These are phyloP conservation scores for Podocnemis expansa DNA, from an alignment of 2,113 vertebrate species.

Conservation along the genomic window DNA sequence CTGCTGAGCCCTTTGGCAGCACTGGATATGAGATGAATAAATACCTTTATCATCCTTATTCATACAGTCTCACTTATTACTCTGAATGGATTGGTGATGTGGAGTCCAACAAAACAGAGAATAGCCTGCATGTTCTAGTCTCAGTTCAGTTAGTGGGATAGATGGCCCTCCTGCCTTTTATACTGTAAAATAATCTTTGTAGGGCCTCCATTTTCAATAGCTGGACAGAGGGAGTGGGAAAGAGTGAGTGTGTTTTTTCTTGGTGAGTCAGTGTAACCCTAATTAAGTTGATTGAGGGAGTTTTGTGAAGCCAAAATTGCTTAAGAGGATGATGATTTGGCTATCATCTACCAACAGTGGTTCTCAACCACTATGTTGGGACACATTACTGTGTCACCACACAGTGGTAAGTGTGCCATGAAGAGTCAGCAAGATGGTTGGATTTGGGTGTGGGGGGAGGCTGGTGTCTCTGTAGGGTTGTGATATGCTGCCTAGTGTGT, in stretches of 20 bases:
- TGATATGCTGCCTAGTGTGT: too few species aligned
- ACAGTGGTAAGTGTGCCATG: too few species aligned
- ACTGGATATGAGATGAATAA: conserved; percentile 12
- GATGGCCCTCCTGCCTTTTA: neutral
- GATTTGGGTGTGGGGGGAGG: too few species aligned
- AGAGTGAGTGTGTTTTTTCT: conserved; percentile 34
- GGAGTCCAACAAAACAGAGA: neutral
- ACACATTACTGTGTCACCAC: too few species aligned
- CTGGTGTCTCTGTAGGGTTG: too few species aligned
- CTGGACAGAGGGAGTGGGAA: neutral
- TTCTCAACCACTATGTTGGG: too few species aligned
- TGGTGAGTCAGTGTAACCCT: conserved; percentile 37
- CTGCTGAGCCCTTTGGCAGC: neutral
- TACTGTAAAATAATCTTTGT: neutral
- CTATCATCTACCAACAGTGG: conserved; percentile 29
- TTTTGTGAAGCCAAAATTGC: conserved; percentile 24
- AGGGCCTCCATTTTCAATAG: neutral
- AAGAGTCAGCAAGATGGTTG: too few species aligned
- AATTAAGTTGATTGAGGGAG: conserved; percentile 38
- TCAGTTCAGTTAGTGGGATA: neutral
- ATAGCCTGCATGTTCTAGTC: conserved; percentile 2
- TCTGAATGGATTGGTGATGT: neutral
- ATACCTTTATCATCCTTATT: conserved; percentile 19
- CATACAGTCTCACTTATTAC: neutral
- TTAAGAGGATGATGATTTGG: conserved; percentile 30